phyloP scores from a whole-genome alignment of 2,113 vertebrate species.

The Mionectes macconnelli region DNA sequence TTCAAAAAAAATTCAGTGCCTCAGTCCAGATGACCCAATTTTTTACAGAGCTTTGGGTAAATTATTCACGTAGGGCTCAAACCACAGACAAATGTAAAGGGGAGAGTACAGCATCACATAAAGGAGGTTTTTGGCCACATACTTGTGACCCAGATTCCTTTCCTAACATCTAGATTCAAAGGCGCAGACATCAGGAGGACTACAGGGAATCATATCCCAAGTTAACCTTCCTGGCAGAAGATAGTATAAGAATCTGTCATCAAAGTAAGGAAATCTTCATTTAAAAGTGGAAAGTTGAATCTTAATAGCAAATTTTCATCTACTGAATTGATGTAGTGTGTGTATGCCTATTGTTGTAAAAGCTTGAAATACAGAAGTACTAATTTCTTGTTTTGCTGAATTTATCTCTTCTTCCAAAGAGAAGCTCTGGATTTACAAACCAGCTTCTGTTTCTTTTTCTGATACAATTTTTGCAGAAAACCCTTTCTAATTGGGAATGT shows the following conservation, averaged over 20 bases:
- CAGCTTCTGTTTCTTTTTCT: not conserved
- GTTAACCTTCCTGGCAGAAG: not conserved
- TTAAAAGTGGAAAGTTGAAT: slow-evolving; percentile 13
- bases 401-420: not conserved
- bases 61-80: not conserved
- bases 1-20: not conserved
- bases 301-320: slow-evolving; percentile 19
- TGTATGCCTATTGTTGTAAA: not conserved
- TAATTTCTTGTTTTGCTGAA: not conserved
- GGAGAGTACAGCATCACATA: not conserved
- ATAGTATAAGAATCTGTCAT: not conserved
- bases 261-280: slow-evolving; percentile 1
- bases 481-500: not conserved
- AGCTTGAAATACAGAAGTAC: not conserved
- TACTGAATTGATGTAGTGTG: not conserved
- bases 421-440: slow-evolving; percentile 23
- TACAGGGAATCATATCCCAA: not conserved
- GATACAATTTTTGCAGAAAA: not conserved
- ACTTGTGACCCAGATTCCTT: not conserved
- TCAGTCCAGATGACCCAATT: not conserved
- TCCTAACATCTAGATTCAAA: slow-evolving; percentile 18
- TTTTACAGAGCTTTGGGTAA: not conserved
- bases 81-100: not conserved
- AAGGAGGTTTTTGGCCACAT: not conserved
- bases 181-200: not conserved